These are phyloP conservation scores for Cephus pygmeus DNA, from an alignment of 2,888 invertebrate genomes.

Conservation along the genomic window DNA sequence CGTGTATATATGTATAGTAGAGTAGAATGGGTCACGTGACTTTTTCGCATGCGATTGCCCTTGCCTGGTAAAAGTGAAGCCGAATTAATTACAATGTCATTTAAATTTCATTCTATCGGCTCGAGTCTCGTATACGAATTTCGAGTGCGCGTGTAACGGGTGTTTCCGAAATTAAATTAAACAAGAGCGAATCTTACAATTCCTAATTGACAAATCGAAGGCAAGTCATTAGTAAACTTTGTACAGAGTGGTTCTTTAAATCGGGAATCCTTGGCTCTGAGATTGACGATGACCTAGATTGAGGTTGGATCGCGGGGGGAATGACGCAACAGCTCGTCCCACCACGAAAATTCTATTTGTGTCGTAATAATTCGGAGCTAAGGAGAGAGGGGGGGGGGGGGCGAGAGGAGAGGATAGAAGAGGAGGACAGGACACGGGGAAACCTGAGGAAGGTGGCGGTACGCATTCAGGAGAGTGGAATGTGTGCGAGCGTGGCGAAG, in stretches of 20 bases:
- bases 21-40: not conserved
- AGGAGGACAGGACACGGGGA: slow-evolving; percentile 15
- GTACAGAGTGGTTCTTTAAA: not conserved
- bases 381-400: slow-evolving; percentile 1
- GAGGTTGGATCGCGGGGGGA: not conserved
- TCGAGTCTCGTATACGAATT: not conserved
- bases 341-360: slow-evolving; percentile 8
- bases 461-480: slow-evolving; percentile 8
- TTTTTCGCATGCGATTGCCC: slow-evolving; percentile 2
- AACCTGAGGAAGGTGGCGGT: slow-evolving; percentile 11
- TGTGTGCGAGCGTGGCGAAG: slow-evolving; percentile 12
- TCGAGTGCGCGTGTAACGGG: not conserved
- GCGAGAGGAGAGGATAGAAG: not conserved
- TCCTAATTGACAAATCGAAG: not conserved
- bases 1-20: not conserved
- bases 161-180: not conserved
- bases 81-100: slow-evolving; percentile 6
- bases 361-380: slow-evolving; percentile 17
- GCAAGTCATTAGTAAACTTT: not conserved
- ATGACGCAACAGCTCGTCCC: slow-evolving; percentile 54
- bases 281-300: not conserved
- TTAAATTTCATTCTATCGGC: slow-evolving; percentile 1
- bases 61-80: slow-evolving; percentile 8
- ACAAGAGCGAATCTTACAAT: too few relatives aligned
- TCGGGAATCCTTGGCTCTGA: slow-evolving; percentile 30